Evolutionary conservation across 2,888 invertebrate species (phyloP), one percentile per base, ranked within the genome.

Genomic region (Ectemnius cavifrons): DNA sequence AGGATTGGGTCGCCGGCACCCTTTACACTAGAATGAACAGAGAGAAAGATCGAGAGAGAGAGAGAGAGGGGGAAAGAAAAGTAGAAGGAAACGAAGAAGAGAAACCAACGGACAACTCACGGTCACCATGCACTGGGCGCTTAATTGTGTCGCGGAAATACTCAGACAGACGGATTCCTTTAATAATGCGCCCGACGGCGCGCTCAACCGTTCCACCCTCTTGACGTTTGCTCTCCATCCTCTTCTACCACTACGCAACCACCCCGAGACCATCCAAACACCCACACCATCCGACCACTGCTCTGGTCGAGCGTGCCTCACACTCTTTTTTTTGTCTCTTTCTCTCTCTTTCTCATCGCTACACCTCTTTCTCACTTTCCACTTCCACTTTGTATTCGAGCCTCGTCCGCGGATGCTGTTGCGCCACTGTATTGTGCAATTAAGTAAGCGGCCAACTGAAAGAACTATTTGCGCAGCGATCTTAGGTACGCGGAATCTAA

Each of bases 121-220:
- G 82, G 84, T 84, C 81, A 82, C 79, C 77, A 79, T 81, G 69
- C 77, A 78, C 69, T 71, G 64, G 77, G 73, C 80, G 81, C 84
- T 85, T 86, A 87, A 87, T 86, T 87, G 86, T 85, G 84, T 86
- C 86, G 85, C 84, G 81, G 83, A 89, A 88, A 89, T 88, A 86
- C 86, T 89, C 88, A 87, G 88, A 89, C 88, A 80, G 85, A 84
- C 83, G 87, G 86, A 89, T 88, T 89, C 85, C 87, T 86, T 87
- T 88, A 88, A 88, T 89, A 88, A 86, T 84, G 86, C 82, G 83
- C 84, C 81, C 83, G 79, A 81, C 85, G 82, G 81, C 76, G 83
- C 81, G 84, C 83, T 86, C 86, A 79, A 81, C 82, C 82, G 82
- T 81, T 81, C 77, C 79, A 68, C 79, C 80, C 84, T 82, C 80